Percentiles rank a stretch among this genome's conserved stretches.
phyloP scores from a whole-genome alignment of 2,888 invertebrate genomes.

The Mythimna vitellina region DNA sequence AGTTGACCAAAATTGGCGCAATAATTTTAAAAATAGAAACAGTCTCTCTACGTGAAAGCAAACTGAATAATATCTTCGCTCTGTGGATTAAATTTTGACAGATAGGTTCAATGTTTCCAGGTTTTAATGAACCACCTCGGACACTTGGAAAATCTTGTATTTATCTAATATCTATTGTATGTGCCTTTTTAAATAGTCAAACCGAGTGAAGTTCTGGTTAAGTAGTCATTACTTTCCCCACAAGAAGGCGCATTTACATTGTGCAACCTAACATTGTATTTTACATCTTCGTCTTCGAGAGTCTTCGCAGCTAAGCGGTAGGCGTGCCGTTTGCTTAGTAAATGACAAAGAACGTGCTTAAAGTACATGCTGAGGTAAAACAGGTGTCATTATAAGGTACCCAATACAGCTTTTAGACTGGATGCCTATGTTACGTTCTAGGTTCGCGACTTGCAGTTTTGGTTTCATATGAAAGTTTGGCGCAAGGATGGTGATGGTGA shows the following conservation, averaged over 20 bases:
- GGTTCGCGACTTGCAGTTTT: not conserved
- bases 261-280: conserved; percentile 35
- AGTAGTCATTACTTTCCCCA: conserved; percentile 33
- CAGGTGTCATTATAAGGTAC: not conserved
- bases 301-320: not conserved
- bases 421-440: not conserved
- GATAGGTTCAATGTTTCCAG: conserved; percentile 13
- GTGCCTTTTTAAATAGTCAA: not conserved
- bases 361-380: conserved; percentile 2
- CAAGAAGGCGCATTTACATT: conserved; percentile 25
- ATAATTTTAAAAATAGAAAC: conserved; percentile 27
- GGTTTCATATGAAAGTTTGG: not conserved
- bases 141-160: not conserved
- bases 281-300: conserved; percentile 24
- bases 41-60: not conserved
- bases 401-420: not conserved
- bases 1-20: conserved; percentile 27
- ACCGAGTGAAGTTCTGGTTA: not conserved
- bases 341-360: conserved; percentile 38
- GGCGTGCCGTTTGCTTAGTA: conserved; percentile 27
- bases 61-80: not conserved
- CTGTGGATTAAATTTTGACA: not conserved
- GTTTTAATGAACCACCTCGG: not conserved
- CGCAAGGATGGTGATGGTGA: not conserved
- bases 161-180: not conserved